Evolutionary conservation across 2,888 invertebrate genomes (phyloP).

Genomic region (Leucania comma): DNA sequence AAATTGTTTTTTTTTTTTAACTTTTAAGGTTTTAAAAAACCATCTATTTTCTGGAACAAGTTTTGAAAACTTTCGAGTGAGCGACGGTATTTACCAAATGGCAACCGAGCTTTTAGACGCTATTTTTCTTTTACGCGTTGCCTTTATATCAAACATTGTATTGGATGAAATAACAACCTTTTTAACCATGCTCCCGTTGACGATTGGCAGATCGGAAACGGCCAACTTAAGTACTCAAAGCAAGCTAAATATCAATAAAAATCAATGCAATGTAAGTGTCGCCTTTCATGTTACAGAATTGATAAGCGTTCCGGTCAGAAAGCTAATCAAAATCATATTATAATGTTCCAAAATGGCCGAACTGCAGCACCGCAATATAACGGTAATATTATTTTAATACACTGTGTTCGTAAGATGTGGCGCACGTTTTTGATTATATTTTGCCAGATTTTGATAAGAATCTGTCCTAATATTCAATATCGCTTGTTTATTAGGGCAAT

Average conservation of each 20-base stretch:
- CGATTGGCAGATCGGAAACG: too few species aligned
- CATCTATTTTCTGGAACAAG: too few species aligned
- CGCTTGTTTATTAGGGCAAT: background rate
- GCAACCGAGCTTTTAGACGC: too few species aligned
- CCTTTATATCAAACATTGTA: too few species aligned
- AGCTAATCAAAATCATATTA: conserved; percentile 52
- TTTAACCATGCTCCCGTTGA: too few species aligned
- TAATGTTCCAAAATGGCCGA: conserved; percentile 44
- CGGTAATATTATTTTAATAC: conserved; percentile 61
- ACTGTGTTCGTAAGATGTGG: conserved; percentile 37
- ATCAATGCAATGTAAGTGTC: background rate
- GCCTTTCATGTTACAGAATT: conserved; percentile 1
- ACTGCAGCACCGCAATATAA: conserved; percentile 45
- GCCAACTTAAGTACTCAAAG: background rate
- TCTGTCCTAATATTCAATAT: background rate
- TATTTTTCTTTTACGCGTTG: too few species aligned
- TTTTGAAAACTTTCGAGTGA: too few species aligned
- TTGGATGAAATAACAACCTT: too few species aligned
- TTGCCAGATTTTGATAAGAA: background rate
- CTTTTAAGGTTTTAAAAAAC: too few species aligned
- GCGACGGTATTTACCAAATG: too few species aligned
- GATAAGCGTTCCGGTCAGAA: conserved; percentile 17
- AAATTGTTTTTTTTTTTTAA: too few species aligned
- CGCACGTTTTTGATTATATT: conserved; percentile 1
- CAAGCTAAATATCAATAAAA: background rate